Base-by-base conservation (phyloP, 2,888 invertebrate genomes). In the Caenorhabditis sp. region DNA sequence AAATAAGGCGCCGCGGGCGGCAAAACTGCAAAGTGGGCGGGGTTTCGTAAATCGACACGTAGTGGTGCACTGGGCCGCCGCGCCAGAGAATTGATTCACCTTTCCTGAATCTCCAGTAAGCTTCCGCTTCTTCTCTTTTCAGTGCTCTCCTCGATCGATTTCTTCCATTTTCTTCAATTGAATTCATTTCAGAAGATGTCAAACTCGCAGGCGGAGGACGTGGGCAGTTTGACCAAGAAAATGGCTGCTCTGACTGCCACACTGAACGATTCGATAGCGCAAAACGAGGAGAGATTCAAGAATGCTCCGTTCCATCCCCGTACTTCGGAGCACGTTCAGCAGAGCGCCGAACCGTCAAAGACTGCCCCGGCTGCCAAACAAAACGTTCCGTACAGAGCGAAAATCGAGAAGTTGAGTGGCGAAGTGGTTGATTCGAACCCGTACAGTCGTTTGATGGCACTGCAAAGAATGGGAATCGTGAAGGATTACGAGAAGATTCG, bases 401-500 rank as follows among this genome's bases (percentile, higher is more conserved):
- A 88, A 77, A 89, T 89, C 17, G 78, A 79, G 8, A 82, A 87
- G 86, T 96, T 99, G 94, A 96, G 96, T 45, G 93, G 83, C 1
- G 88, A 88, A 73, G 83, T 88, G 5, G 86, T 86, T 11, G 98
- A 99, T 91, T 94, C 95, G 1, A 99, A 99, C 92, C 99, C 99
- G 0, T 99, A 98, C 92, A 95, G 91, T 86, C 95, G 99, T n/a
- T 91, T 83, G 52, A 97, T 99, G 97, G 99, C 99, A 0, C 90
- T 99, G 74, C 96, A 99, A 90, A 92, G 96, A 75, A 99, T 99
- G 99, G 99, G 99, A 32, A 97, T 99, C 83, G 99, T 99, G 1
- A 93, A 96, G 83, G 95, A 99, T 90, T 99, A 99, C 90, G 97
- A 98, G 91, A 93, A 93, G 87, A 92, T 91, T 68, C 92, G 98